Evolutionary conservation across 2,888 invertebrate genomes (phyloP).

Genomic region (Norana najaformis): DNA sequence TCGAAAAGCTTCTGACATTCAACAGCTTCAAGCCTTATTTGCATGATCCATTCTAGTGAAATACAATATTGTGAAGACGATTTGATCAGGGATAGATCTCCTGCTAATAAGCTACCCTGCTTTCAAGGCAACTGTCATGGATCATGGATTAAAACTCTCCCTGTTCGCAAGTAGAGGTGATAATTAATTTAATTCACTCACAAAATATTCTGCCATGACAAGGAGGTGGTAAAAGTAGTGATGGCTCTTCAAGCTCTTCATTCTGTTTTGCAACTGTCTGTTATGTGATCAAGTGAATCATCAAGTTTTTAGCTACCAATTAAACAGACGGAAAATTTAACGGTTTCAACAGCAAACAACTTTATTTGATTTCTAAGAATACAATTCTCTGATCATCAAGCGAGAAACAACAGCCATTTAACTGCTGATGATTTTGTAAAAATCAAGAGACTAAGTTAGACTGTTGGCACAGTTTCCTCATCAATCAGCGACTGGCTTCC

Average conservation of each 20-base stretch:
- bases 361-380: not conserved
- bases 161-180: no score
- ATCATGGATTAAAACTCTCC: no score
- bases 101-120: no score
- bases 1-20: no score
- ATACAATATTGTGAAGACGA: no score
- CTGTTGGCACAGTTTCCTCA: not conserved
- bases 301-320: not conserved
- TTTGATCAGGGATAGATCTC: no score
- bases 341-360: not conserved
- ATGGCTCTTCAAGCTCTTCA: not conserved
- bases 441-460: not conserved
- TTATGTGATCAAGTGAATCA: not conserved
- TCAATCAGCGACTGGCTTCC: not conserved
- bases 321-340: not conserved
- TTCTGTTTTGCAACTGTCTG: not conserved
- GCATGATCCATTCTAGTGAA: no score
- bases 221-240: not conserved
- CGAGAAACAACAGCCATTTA: not conserved
- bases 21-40: no score
- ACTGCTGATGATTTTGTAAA: not conserved
- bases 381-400: slow-evolving; percentile 5
- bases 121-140: no score
- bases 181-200: no score
- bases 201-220: not conserved